Evolutionary conservation across 2,888 invertebrate genomes (phyloP), one percentile per base, ranked within the genome.

Genomic region (Pyrrhosoma nymphula): DNA sequence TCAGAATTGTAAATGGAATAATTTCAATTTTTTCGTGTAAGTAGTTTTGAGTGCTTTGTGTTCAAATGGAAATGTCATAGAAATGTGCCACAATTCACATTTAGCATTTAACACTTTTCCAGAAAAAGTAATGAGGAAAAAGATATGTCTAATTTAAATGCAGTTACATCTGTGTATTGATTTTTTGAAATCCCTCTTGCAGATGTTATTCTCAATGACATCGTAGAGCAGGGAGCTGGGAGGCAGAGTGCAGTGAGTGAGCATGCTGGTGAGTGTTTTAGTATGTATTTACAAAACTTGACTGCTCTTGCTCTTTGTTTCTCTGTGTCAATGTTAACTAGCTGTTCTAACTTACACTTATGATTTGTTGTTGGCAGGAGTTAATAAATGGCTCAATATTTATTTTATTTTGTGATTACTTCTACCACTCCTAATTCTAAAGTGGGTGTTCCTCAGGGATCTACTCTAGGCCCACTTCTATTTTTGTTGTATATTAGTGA

Each of bases 191-290:
- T 82, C 96, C 97, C 95, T 96, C 95, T 97, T 97, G 95, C 97
- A 99, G 99, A 99, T 98, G 99, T 99, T 96, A 99, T 99, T 96
- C 97, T 99, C 96, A 99, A 99, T 97, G 99, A 99, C 97, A 99
- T 99, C 96, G 99, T 99, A 96, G 99, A 99, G 97, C 99, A 99
- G 97, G 99, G 98, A 95, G 98, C 99, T 95, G 98, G 99, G 96
- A 98, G 98, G 97, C 98, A 98, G 96, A 99, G 99, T 97, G 98
- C 98, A 96, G 98, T 98, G 95, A 98, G 98, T 97, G 99, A 99
- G 96, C 98, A 98, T 97, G 98, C 98, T 98, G 99, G 99, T 99
- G 98, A 98, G 97, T 97, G 96, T 95, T 95, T 95, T 60, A 56
- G 95, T 95, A 95, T 96, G 10, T 82, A 12, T 30, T 47, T 93